These are phyloP conservation scores for Megatriorchis doriae DNA, from an alignment of 2,113 vertebrate species.

Conservation along the genomic window DNA sequence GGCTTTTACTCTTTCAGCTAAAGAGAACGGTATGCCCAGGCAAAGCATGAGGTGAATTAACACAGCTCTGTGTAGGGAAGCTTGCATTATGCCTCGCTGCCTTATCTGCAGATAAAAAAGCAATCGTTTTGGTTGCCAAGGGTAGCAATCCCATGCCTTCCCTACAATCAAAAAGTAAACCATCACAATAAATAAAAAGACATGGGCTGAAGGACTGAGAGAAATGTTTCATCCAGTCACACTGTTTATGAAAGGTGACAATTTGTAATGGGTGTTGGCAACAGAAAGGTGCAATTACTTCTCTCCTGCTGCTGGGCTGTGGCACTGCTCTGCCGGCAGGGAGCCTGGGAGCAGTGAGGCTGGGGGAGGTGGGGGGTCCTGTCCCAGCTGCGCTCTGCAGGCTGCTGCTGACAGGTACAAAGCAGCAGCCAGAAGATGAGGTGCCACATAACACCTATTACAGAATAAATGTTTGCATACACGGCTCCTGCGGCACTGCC, in stretches of 20 bases:
- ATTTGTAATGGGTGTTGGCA: background rate
- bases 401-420: conserved; percentile 18
- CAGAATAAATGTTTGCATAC: conserved; percentile 41
- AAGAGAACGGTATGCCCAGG: background rate
- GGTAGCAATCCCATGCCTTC: background rate
- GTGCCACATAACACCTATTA: background rate
- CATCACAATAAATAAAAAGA: background rate
- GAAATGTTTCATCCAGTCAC: background rate
- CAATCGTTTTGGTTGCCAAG: background rate
- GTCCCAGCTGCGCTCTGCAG: background rate
- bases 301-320: background rate
- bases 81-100: background rate
- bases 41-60: background rate
- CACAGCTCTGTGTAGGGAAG: background rate
- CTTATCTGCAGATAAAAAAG: background rate
- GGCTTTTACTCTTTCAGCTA: background rate
- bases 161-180: conserved; percentile 1
- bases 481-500: background rate
- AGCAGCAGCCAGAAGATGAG: background rate
- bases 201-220: background rate
- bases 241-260: conserved; percentile 15
- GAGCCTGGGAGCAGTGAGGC: background rate
- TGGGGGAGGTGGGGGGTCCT: background rate
- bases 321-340: background rate
- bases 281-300: conserved; percentile 5